These are phyloP conservation scores for Ceratina australensis DNA, from an alignment of 1,140 invertebrate species.

Conservation along the genomic window DNA sequence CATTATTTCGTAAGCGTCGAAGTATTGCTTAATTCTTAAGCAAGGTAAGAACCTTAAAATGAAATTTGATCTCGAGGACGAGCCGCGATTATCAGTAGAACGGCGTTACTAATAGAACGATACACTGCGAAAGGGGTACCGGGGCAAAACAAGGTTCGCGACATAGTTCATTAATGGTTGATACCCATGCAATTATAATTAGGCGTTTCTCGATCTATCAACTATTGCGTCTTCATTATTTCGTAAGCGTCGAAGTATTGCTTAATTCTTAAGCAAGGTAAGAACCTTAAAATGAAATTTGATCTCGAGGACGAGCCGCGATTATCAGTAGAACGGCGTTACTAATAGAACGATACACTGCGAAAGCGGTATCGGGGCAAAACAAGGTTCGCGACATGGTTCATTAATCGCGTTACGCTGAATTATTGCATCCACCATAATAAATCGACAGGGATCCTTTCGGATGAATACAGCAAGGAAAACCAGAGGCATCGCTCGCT, in stretches of 20 bases:
- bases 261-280: too few relatives aligned
- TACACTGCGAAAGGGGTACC: not conserved
- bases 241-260: too few relatives aligned
- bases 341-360: not conserved
- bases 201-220: conserved; percentile 50
- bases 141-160: conserved; percentile 43
- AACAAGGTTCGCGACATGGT: conserved; percentile 49
- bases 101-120: not conserved
- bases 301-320: too few relatives aligned
- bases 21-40: too few relatives aligned
- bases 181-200: conserved; percentile 56
- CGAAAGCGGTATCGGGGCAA: not conserved
- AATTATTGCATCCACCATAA: conserved; percentile 52
- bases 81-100: too few relatives aligned
- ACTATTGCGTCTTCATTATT: too few relatives aligned
- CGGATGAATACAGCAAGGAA: conserved; percentile 17
- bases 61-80: too few relatives aligned
- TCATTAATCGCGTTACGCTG: conserved; percentile 62
- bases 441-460: conserved; percentile 59
- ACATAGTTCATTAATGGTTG: conserved; percentile 60
- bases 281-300: too few relatives aligned
- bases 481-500: conserved; percentile 29
- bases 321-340: too few relatives aligned
- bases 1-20: too few relatives aligned
- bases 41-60: too few relatives aligned